Evolutionary conservation across 2,797 vertebrate genomes (phyloP).

Genomic region (Dendrocincla fuliginosa): DNA sequence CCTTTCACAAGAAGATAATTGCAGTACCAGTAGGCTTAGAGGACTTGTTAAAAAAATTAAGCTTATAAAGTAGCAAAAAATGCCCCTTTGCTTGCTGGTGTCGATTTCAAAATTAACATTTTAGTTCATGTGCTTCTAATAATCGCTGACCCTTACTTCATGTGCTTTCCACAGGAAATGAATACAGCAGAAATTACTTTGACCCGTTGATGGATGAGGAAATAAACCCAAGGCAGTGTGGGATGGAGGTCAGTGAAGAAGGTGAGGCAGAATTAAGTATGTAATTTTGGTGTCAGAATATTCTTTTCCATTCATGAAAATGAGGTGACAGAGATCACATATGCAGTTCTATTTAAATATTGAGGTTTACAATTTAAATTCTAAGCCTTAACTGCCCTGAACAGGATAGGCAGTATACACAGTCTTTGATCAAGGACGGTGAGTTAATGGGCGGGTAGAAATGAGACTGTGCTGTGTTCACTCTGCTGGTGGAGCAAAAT

Average conservation of each 20-base stretch:
- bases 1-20: conserved; percentile 96
- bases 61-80: conserved; percentile 87
- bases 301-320: conserved; percentile 95
- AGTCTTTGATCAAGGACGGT: conserved; percentile 74
- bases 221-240: conserved; percentile 90
- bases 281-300: conserved; percentile 95
- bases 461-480: background rate
- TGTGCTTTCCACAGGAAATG: conserved; percentile 95
- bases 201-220: conserved; percentile 87
- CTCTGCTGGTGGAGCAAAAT: background rate
- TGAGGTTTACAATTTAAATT: conserved; percentile 76
- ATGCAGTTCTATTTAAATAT: conserved; percentile 79
- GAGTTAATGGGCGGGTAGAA: conserved; percentile 33
- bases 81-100: conserved; percentile 82
- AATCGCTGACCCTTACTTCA: conserved; percentile 91
- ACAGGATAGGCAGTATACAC: background rate
- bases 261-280: conserved; percentile 99
- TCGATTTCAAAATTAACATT: conserved; percentile 99
- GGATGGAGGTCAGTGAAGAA: conserved; percentile 87
- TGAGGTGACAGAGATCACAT: conserved; percentile 91
- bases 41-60: conserved; percentile 81
- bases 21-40: conserved; percentile 86
- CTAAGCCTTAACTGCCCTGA: conserved; percentile 52
- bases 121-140: conserved; percentile 99
- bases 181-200: conserved; percentile 95